Conservation (phyloP, 1,140 invertebrate genomes). For the Drosophila lini region DNA sequence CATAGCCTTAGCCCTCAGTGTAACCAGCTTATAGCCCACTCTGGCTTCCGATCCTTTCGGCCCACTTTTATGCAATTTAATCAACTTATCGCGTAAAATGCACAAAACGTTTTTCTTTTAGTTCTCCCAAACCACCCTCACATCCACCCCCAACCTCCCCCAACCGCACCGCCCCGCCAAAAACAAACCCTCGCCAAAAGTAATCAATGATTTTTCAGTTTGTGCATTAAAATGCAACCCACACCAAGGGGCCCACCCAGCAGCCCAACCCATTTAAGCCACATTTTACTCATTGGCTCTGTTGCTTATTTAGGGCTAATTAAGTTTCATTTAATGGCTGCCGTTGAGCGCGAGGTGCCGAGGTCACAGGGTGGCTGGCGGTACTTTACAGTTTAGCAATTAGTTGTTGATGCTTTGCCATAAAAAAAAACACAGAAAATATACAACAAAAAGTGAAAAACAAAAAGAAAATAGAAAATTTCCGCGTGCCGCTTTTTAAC, state of each 20-base stretch:
- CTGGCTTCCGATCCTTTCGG: slow-evolving; percentile 17
- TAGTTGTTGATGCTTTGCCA: slow-evolving; percentile 33
- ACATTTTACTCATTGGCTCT: slow-evolving; percentile 52
- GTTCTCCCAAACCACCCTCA: slow-evolving; percentile 3
- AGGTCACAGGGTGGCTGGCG: slow-evolving; percentile 37
- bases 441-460: slow-evolving; percentile 27
- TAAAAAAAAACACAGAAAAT: slow-evolving; percentile 8
- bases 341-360: slow-evolving; percentile 31
- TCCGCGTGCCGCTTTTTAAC: slow-evolving; percentile 58
- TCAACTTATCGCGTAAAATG: slow-evolving; percentile 74
- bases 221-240: slow-evolving; percentile 63
- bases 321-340: slow-evolving; percentile 67
- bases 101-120: slow-evolving; percentile 54
- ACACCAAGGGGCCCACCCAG: neutral
- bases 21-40: neutral
- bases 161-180: neutral
- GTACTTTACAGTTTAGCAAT: slow-evolving; percentile 61
- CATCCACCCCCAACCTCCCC: neutral
- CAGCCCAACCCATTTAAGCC: slow-evolving; percentile 31
- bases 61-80: slow-evolving; percentile 78
- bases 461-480: slow-evolving; percentile 47
- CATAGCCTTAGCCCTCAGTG: neutral
- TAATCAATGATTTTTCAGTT: slow-evolving; percentile 73
- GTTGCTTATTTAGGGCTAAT: slow-evolving; percentile 75
- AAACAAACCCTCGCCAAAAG: slow-evolving; percentile 29